Base-by-base conservation (phyloP, 1,140 invertebrate genomes). In the Papilio xuthus region DNA sequence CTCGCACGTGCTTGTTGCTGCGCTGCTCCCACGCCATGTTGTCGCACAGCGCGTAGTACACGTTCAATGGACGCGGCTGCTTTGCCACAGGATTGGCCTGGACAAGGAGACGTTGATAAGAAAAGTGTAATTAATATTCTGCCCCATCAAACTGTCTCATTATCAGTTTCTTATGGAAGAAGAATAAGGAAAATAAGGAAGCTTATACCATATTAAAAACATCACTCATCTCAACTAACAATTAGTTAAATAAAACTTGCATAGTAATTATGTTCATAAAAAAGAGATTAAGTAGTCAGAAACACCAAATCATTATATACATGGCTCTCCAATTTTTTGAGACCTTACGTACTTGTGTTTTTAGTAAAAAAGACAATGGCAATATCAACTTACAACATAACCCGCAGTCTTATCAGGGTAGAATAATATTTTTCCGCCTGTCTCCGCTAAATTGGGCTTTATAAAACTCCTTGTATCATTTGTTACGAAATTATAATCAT, bases 391-490 rank as follows among this genome's bases (percentile, higher is more conserved):
- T 87, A 96, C 96, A 83, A 95, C 94, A 81, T 97, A 97, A 71
- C 95, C 95, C 56, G 94, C 91, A 0, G 95, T 96, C 67, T 96
- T 94, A n/a, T 95, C 94, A 13, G 95, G 95, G 85, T 95, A 94
- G 77, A 95, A 96, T 32, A 94, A 86, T 12, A 96, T 92, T 74
- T 95, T 94, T 15, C 96, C 95, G 1, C 96, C 96, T 77, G 96
- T 95, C 81, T 97, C 96, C 0, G 95, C 94, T 26, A 95, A 88
- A 4, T 95, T 94, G 0, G 96, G 96, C 83, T 97, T 97, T 0
- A 95, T 92, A 80, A 96, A 97, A 47, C 90, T 94, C 60, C 96
- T 94, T 0, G 94, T 96, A 1, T 96, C 95, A 74, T 96, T 96
- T 0, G 96, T 96, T 1, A 96, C 94, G 78, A 95, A 95, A n/a